These are phyloP conservation scores for Mythimna lalbum DNA, from an alignment of 2,888 invertebrate genomes.

Conservation along the genomic window DNA sequence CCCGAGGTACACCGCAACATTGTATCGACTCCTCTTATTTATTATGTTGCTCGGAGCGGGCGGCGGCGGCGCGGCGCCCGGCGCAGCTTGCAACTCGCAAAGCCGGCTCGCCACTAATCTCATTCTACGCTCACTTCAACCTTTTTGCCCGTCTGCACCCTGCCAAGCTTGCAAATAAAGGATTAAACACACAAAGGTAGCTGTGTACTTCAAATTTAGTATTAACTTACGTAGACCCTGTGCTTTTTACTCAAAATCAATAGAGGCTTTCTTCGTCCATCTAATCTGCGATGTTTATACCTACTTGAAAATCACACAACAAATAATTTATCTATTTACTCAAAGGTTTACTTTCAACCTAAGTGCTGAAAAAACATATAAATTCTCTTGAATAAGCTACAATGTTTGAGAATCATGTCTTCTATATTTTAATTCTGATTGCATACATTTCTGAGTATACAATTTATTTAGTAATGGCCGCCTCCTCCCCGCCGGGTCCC, in stretches of 20 bases:
- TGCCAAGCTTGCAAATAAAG: slow-evolving; percentile 54
- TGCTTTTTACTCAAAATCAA: slow-evolving; percentile 1
- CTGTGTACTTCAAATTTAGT: slow-evolving; percentile 35
- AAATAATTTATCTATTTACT: neutral
- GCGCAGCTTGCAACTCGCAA: slow-evolving; percentile 58
- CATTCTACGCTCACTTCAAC: slow-evolving; percentile 76
- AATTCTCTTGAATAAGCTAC: neutral
- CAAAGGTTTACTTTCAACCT: neutral
- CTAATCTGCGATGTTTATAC: neutral
- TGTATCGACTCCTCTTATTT: slow-evolving; percentile 76
- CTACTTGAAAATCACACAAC: neutral
- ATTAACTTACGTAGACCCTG: slow-evolving; percentile 25
- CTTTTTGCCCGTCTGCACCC: slow-evolving; percentile 81
- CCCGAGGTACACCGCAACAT: slow-evolving; percentile 54
- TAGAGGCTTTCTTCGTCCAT: neutral
- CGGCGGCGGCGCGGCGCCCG: slow-evolving; percentile 52
- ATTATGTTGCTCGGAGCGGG: slow-evolving; percentile 68
- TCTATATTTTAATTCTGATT: neutral
- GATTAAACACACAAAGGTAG: slow-evolving; percentile 51
- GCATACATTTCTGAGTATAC: slow-evolving; percentile 11
- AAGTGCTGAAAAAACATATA: neutral
- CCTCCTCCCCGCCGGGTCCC: slow-evolving; percentile 16
- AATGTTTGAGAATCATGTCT: neutral
- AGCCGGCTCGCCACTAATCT: slow-evolving; percentile 75
- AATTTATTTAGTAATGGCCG: slow-evolving; percentile 11